Conservation (phyloP, 2,888 invertebrate genomes). For the Nowickia ferox region DNA sequence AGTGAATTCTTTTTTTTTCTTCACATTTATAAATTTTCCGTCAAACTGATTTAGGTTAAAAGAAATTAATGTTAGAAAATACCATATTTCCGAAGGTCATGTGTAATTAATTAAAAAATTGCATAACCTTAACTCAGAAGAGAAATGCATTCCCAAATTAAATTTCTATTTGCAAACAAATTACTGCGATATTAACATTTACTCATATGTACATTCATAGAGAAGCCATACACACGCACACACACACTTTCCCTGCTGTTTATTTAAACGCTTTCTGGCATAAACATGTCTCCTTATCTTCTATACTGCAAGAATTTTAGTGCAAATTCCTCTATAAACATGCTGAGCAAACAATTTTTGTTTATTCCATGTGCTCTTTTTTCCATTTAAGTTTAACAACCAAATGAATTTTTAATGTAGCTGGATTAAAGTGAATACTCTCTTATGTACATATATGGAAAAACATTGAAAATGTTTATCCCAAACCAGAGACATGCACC, state of each 20-base stretch:
- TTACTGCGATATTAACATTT: neutral
- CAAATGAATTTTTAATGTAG: conserved; percentile 48
- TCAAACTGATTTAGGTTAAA: neutral
- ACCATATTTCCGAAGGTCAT: conserved; percentile 4
- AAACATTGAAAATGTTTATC: conserved; percentile 17
- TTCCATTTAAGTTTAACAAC: conserved; percentile 3
- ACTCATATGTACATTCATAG: neutral
- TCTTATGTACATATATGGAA: neutral
- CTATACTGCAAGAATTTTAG: neutral
- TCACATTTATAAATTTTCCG: neutral
- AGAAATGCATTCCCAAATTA: neutral
- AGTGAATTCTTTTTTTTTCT: conserved; percentile 15
- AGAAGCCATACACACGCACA: neutral
- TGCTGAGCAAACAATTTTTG: neutral
- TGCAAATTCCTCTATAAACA: conserved; percentile 27
- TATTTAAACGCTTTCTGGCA: neutral
- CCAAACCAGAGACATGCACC: neutral
- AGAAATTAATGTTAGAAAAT: neutral
- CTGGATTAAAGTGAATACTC: conserved; percentile 1
- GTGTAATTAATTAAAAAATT: conserved; percentile 9
- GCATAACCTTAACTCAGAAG: neutral
- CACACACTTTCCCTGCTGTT: neutral
- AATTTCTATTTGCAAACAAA: neutral
- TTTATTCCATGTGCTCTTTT: neutral
- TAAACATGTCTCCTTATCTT: conserved; percentile 8